phyloP scores from a whole-genome alignment of 2,888 invertebrate species.

The Morinoia aosen region DNA sequence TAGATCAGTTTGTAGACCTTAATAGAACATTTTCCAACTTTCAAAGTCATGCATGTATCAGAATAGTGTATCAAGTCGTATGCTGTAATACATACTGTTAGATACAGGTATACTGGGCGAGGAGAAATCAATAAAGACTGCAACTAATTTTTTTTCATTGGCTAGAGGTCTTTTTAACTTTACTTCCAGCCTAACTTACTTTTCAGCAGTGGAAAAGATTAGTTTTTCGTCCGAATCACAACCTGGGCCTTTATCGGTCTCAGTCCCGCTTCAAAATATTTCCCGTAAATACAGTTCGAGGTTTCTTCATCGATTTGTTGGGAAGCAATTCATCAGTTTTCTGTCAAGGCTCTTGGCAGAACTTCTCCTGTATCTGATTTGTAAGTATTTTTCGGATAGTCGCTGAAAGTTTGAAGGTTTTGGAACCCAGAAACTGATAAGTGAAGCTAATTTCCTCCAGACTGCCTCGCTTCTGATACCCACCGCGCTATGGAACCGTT shows the following conservation, averaged over 20 bases:
- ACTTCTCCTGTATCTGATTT: neutral
- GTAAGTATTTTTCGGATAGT: neutral
- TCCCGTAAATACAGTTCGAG: neutral
- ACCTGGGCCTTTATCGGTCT: neutral
- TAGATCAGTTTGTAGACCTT: neutral
- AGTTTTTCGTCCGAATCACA: neutral
- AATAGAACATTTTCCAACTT: neutral
- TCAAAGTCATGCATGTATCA: neutral
- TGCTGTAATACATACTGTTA: neutral
- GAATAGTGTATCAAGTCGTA: neutral
- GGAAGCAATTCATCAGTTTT: neutral
- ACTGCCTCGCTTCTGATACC: neutral
- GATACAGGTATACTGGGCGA: neutral
- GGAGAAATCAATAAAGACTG: neutral
- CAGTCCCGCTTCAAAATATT: neutral
- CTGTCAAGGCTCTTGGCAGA: neutral
- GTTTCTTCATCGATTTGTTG: neutral
- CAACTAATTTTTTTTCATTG: neutral
- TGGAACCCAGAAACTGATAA: neutral
- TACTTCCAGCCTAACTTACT: neutral
- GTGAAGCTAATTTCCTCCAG: neutral
- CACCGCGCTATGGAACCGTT: neutral
- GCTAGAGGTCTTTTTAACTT: neutral
- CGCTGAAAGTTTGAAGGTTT: neutral
- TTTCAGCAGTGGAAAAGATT: neutral